Conservation (phyloP, 2,113 vertebrate genomes). For the Lepus americanus region DNA sequence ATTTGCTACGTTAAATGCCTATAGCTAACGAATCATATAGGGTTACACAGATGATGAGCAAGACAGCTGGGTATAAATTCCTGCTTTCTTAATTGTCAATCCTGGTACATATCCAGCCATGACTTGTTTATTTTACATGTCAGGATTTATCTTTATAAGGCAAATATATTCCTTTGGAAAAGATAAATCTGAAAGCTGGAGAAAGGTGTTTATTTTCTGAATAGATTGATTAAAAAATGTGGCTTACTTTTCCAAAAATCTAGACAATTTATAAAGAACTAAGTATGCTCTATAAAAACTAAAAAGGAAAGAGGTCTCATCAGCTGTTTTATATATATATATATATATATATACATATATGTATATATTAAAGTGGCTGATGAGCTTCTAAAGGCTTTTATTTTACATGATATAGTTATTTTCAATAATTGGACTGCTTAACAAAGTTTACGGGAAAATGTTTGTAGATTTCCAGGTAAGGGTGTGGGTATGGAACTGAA, state of each 20-base stretch:
- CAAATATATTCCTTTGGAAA: constrained; percentile 15
- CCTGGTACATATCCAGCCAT: background rate
- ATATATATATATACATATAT: no score
- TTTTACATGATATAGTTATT: constrained; percentile 70
- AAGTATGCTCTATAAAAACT: constrained; percentile 51
- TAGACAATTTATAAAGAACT: constrained; percentile 53
- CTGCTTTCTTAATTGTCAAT: background rate
- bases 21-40: fast-evolving
- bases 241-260: constrained; percentile 2
- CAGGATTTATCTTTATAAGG: constrained; percentile 10
- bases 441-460: constrained; percentile 58
- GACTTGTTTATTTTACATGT: constrained; percentile 19
- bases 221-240: background rate
- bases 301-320: constrained; percentile 42
- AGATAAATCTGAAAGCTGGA: constrained; percentile 53
- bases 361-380: constrained; percentile 52
- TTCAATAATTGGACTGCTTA: constrained; percentile 71
- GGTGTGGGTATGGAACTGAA: background rate
- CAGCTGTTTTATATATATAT: background rate
- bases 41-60: background rate
- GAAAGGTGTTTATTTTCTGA: constrained; percentile 34
- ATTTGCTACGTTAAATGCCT: no score
- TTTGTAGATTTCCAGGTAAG: constrained; percentile 66
- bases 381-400: constrained; percentile 62
- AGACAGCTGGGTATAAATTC: background rate